These are phyloP conservation scores for Camponotus vicinus DNA, from an alignment of 1,140 invertebrate species.

Conservation along the genomic window DNA sequence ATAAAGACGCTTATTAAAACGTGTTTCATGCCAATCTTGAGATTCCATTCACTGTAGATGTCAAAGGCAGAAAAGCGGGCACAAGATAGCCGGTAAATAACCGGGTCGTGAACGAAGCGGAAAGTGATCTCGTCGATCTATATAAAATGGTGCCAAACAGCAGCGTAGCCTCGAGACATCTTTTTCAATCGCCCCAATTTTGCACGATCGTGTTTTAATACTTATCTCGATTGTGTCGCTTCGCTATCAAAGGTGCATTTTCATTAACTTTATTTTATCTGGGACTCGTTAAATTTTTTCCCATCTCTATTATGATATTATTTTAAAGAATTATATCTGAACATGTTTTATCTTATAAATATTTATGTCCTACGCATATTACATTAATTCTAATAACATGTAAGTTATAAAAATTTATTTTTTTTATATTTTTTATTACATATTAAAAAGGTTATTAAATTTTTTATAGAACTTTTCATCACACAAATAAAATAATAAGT, in stretches of 20 bases:
- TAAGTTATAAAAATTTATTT: constrained; percentile 17
- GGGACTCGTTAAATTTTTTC: constrained; percentile 3
- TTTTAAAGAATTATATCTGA: neutral
- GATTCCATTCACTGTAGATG: constrained; percentile 23
- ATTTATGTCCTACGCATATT: neutral
- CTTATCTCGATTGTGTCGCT: constrained; percentile 13
- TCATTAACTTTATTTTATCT: constrained; percentile 16
- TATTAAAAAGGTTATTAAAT: neutral
- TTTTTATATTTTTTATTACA: neutral
- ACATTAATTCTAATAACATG: neutral
- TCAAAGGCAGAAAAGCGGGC: constrained; percentile 37
- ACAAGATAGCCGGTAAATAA: constrained; percentile 42
- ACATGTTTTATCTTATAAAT: constrained; percentile 12
- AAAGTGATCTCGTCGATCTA: constrained; percentile 64
- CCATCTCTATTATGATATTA: neutral
- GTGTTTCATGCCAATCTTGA: neutral
- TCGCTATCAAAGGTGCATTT: neutral
- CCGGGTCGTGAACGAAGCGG: constrained; percentile 40
- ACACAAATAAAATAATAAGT: neutral
- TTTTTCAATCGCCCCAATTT: constrained; percentile 71
- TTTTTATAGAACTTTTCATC: neutral
- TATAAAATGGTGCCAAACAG: constrained; percentile 65
- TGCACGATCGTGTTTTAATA: constrained; percentile 18
- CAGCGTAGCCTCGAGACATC: constrained; percentile 48
- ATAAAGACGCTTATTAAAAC: constrained; percentile 14